Conservation (phyloP, 92 coral and sea anemone species). For the Heliopora coerulea region DNA sequence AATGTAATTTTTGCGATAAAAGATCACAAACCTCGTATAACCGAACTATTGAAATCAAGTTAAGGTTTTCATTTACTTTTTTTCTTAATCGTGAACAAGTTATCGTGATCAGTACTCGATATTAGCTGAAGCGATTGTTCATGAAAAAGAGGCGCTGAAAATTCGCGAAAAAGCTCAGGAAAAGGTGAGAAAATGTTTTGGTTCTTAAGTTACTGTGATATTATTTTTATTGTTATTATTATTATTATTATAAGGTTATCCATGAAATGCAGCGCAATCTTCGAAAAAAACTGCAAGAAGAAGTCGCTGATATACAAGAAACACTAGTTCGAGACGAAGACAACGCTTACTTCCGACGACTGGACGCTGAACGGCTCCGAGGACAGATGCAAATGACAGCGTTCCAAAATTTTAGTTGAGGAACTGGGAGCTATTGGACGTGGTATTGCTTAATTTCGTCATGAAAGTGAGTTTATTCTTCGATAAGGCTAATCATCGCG, state of each 20-base stretch:
- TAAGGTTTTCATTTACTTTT: too few species aligned
- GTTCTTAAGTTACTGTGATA: neutral
- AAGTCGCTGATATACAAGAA: slow-evolving; percentile 85
- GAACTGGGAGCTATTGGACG: neutral
- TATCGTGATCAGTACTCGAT: slow-evolving; percentile 96
- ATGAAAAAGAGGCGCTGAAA: slow-evolving; percentile 77
- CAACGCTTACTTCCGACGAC: slow-evolving; percentile 94
- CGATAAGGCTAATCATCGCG: too few species aligned
- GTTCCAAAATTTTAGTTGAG: slow-evolving; percentile 33
- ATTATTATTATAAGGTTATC: slow-evolving; percentile 62
- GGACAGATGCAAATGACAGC: slow-evolving; percentile 85
- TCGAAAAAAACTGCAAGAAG: slow-evolving; percentile 81
- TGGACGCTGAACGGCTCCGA: slow-evolving; percentile 90
- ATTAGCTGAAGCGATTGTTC: slow-evolving; percentile 81
- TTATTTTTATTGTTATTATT: neutral
- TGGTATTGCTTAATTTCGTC: too few species aligned
- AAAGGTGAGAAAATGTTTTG: slow-evolving; percentile 53
- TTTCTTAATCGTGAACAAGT: slow-evolving; percentile 52
- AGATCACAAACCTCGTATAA: too few species aligned
- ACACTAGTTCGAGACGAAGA: slow-evolving; percentile 91
- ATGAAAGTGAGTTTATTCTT: too few species aligned
- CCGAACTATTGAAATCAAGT: too few species aligned
- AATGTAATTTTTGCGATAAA: too few species aligned
- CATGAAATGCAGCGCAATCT: slow-evolving; percentile 89
- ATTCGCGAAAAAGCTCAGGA: slow-evolving; percentile 92